Conservation (phyloP, 2,113 vertebrate species). For the Menidia beryllina region DNA sequence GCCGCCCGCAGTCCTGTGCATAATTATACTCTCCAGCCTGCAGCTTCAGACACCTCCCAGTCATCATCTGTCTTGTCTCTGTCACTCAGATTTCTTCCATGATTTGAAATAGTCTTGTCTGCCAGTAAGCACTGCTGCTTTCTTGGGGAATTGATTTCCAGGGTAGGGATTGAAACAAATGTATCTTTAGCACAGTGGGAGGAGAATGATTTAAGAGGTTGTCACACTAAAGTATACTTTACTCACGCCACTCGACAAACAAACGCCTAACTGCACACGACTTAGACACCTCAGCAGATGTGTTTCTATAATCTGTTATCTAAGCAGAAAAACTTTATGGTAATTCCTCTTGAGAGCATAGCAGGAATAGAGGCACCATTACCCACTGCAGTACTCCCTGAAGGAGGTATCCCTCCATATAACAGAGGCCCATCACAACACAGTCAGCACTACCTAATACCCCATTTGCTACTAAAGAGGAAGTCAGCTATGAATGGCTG, state of each 20-base stretch:
- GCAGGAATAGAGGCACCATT: slow-evolving; percentile 41
- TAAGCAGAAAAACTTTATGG: slow-evolving; percentile 1
- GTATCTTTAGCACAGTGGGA: slow-evolving; percentile 32
- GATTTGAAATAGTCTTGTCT: slow-evolving; percentile 72
- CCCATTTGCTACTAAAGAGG: slow-evolving; percentile 54
- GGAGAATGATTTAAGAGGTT: slow-evolving; percentile 21
- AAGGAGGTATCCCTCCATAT: slow-evolving; percentile 52
- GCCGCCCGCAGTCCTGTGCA: slow-evolving; percentile 68
- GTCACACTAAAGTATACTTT: slow-evolving; percentile 7
- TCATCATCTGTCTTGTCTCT: slow-evolving; percentile 83
- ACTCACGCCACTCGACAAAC: neutral
- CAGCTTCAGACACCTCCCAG: slow-evolving; percentile 82
- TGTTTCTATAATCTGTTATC: neutral
- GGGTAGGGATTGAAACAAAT: slow-evolving; percentile 21
- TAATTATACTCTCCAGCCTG: slow-evolving; percentile 76
- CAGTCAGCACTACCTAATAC: slow-evolving; percentile 46
- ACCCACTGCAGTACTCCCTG: slow-evolving; percentile 46
- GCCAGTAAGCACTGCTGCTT: slow-evolving; percentile 49
- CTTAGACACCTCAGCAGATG: slow-evolving; percentile 11
- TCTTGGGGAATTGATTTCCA: slow-evolving; percentile 25
- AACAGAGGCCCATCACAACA: slow-evolving; percentile 56
- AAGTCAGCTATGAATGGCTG: slow-evolving; percentile 70
- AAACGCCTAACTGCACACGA: neutral
- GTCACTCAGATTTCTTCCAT: slow-evolving; percentile 78
- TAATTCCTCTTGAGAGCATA: slow-evolving; percentile 26